Conservation (phyloP, 2,113 vertebrate species). For the Trachemys scripta region DNA sequence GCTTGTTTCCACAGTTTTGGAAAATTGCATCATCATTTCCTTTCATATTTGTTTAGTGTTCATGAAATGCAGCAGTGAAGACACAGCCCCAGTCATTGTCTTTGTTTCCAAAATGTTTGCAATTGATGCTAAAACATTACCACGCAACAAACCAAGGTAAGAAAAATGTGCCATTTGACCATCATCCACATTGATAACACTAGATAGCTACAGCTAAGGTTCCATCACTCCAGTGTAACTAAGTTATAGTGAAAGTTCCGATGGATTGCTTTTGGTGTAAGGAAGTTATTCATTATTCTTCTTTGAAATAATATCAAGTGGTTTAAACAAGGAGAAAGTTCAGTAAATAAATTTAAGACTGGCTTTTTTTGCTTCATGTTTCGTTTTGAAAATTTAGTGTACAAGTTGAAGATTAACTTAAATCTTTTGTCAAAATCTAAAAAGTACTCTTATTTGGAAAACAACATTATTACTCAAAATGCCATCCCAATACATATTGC, state of each 20-base stretch:
- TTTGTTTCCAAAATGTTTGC: conserved; percentile 99
- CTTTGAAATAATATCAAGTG: background rate
- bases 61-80: conserved; percentile 89
- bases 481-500: background rate
- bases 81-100: conserved; percentile 87
- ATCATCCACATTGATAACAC: background rate
- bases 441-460: background rate
- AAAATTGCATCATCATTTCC: background rate
- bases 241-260: background rate
- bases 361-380: background rate
- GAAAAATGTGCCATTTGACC: conserved; percentile 22
- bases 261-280: background rate
- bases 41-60: conserved; percentile 85
- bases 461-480: background rate
- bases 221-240: background rate
- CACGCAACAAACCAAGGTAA: conserved; percentile 93
- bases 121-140: conserved; percentile 88
- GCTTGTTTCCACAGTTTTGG: background rate
- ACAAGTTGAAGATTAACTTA: background rate
- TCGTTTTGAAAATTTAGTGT: background rate
- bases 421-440: background rate
- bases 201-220: background rate
- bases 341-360: background rate
- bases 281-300: background rate
- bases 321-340: background rate